Evolutionary conservation across 2,888 invertebrate genomes (phyloP), one percentile per base, ranked within the genome.

Genomic region (Margaritifera margaritifera): DNA sequence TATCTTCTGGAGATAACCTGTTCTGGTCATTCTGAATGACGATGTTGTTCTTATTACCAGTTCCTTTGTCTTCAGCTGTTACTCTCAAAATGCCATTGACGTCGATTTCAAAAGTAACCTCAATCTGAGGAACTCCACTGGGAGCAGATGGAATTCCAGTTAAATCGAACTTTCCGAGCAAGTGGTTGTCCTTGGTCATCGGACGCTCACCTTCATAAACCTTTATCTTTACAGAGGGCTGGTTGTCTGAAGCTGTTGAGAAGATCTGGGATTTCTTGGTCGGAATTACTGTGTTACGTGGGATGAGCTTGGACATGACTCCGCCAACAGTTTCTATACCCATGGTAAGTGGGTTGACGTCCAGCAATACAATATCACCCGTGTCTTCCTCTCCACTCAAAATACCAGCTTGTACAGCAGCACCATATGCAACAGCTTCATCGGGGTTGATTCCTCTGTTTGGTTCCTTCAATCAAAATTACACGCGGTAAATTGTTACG

Each of bases 301-400:
- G 95, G 89, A 99, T 99, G 68, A 99, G 93, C 90, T 98, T 98
- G 82, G 99, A 99, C 99, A 99, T 99, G 50, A 99, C 99, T 80
- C 99, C 99, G 76, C 99, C 99, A 56, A 99, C 98, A 58, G 99
- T 99, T 91, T 99, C 99, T 87, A 99, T 99, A 91, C 99, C 99
- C 94, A 99, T 94, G 79, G 99, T 99, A 78, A 99, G 92, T 81
- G 99, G 99, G 90, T 98, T 99, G 66, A 99, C 99, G 90, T 99
- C 99, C 75, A 99, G 93, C 54, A 85, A 67, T 0, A 99, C 95
- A 64, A 98, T 95, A 67, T 98, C 98, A 84, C 97, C 86, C 8
- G 97, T 96, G 88, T 97, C 96, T 91, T 98, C 96, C 92, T 98
- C 98, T 63, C 99, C 97, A 73, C 96, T 96, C 66, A 99, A 93